Percentiles rank a stretch among this genome's conserved stretches.
Conservation (phyloP, 1,140 invertebrate genomes). For the Aphis craccivora region DNA sequence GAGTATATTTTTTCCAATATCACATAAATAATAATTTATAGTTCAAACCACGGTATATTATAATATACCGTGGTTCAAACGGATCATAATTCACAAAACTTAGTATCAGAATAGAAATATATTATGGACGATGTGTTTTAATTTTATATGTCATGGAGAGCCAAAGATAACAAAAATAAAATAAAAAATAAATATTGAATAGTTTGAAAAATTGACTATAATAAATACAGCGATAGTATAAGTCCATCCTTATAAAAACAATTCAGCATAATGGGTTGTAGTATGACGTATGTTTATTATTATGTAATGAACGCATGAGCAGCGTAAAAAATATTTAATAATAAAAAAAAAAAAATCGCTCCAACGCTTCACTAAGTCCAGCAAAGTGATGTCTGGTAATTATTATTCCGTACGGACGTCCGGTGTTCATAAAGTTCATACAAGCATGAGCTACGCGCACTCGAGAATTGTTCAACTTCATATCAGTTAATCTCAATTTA, state of each 20-base stretch:
- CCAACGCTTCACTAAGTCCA: background rate
- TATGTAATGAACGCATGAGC: background rate
- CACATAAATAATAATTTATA: background rate
- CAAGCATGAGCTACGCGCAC: background rate
- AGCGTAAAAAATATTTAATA: background rate
- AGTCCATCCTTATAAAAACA: background rate
- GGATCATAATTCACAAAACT: background rate
- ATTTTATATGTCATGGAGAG: background rate
- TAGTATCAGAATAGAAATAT: background rate
- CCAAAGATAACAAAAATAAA: background rate
- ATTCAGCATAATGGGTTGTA: background rate
- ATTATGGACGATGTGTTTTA: background rate
- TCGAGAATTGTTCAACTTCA: conserved; percentile 32
- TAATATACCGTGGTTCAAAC: no score
- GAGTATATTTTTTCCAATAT: background rate
- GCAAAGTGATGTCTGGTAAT: conserved; percentile 19
- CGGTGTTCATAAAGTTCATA: conserved; percentile 29
- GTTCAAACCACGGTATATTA: no score
- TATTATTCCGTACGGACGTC: conserved; percentile 33
- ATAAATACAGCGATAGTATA: background rate
- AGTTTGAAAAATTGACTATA: background rate
- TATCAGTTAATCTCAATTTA: conserved; percentile 35
- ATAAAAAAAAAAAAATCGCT: background rate
- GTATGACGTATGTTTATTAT: background rate
- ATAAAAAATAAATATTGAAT: background rate